Conservation (phyloP, 2,888 invertebrate genomes). For the Dichetophora obliterata region DNA sequence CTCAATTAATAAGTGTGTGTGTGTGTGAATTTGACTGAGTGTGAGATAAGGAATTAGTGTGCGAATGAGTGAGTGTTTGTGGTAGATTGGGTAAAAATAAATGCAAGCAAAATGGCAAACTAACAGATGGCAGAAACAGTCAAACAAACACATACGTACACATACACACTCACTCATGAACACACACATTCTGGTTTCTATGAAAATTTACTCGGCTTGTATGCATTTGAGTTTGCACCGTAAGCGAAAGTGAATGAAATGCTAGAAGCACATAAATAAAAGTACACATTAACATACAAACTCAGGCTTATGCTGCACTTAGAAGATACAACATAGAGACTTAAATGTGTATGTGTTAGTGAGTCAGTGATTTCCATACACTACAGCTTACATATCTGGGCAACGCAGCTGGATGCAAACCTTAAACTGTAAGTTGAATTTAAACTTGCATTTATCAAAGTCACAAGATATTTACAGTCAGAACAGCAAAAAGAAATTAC, state of each 20-base stretch:
- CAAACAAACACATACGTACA: not conserved
- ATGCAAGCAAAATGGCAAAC: not conserved
- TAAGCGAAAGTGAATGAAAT: too few species aligned
- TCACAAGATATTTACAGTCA: not conserved
- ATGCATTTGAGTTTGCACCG: not conserved
- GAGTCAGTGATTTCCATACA: not conserved
- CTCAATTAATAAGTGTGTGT: not conserved
- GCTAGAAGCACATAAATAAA: too few species aligned
- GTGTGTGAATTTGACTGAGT: not conserved
- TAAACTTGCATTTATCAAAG: slow-evolving; percentile 8
- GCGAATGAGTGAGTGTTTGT: not conserved
- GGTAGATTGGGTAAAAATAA: not conserved
- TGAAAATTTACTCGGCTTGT: not conserved
- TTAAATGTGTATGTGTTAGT: not conserved
- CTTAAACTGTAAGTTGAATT: not conserved
- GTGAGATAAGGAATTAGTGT: not conserved
- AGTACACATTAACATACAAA: too few species aligned
- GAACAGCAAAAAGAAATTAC: not conserved
- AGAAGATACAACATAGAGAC: not conserved
- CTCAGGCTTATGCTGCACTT: too few species aligned
- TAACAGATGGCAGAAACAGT: not conserved
- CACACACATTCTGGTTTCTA: too few species aligned
- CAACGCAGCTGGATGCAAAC: not conserved
- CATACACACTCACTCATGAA: too few species aligned
- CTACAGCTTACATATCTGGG: not conserved